Percentiles rank a stretch among this genome's conserved stretches.
These are phyloP conservation scores for Acrossocheilus fasciatus DNA, from an alignment of 2,797 vertebrate species.

Conservation along the genomic window DNA sequence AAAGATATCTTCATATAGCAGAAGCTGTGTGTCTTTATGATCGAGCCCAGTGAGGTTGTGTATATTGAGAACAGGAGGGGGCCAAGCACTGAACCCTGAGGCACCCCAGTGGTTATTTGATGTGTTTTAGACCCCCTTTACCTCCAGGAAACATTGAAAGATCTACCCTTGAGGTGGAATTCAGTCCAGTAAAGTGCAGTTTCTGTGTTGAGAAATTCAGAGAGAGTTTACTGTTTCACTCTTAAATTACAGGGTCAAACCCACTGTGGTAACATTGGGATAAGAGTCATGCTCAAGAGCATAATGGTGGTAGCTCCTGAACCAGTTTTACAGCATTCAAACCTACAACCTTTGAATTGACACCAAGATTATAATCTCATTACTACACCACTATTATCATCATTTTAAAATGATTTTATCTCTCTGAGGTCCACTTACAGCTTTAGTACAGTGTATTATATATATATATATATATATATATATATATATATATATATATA, in stretches of 20 bases:
- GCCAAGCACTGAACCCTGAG: neutral
- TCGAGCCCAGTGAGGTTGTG: neutral
- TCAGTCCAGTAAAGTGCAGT: neutral
- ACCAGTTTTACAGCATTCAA: neutral
- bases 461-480: no score
- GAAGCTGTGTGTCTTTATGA: neutral
- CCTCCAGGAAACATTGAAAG: neutral
- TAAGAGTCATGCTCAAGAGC: neutral
- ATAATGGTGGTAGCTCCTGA: neutral
- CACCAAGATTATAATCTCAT: neutral
- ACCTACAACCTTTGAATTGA: neutral
- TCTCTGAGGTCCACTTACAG: neutral
- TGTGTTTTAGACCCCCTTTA: neutral
- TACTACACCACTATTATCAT: neutral
- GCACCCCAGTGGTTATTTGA: neutral
- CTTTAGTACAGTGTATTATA: neutral
- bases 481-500: no score
- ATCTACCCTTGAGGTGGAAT: neutral
- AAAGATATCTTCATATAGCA: neutral
- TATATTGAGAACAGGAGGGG: slow-evolving; percentile 6
- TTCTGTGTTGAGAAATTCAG: neutral
- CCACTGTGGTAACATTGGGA: neutral
- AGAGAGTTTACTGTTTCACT: neutral
- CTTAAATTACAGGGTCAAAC: neutral
- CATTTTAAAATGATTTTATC: neutral